These are phyloP conservation scores for Gymnobelideus leadbeateri DNA, from an alignment of 2,113 vertebrate species.

Conservation along the genomic window DNA sequence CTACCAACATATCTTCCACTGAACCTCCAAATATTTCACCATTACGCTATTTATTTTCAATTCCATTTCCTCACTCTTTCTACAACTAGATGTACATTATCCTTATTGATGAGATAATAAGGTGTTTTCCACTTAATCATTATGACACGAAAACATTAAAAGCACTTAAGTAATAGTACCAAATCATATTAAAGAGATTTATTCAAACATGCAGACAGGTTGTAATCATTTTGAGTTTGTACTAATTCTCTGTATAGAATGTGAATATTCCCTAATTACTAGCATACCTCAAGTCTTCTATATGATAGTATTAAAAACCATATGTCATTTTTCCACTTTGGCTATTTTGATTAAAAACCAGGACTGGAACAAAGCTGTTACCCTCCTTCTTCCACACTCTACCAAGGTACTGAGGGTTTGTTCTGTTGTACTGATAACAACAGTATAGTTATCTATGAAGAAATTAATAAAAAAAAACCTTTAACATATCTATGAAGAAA, in stretches of 20 bases:
- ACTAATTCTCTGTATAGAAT: background rate
- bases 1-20: background rate
- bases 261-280: background rate
- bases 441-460: background rate
- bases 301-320: background rate
- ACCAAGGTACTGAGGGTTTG: background rate
- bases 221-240: background rate
- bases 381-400: background rate
- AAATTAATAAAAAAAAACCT: background rate
- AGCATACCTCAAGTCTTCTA: background rate
- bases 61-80: background rate
- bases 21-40: background rate
- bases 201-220: background rate
- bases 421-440: background rate
- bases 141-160: background rate
- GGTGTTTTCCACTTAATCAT: background rate
- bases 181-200: background rate
- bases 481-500: background rate
- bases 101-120: background rate
- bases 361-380: background rate
- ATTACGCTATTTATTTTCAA: background rate
- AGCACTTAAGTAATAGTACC: background rate
- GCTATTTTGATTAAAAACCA: background rate
- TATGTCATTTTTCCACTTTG: background rate
- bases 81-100: background rate